A percentile compares a stretch with the other conserved stretches of the same genome.
These are phyloP conservation scores for Julus scanicus DNA, from an alignment of 2,888 invertebrate species.

Conservation along the genomic window DNA sequence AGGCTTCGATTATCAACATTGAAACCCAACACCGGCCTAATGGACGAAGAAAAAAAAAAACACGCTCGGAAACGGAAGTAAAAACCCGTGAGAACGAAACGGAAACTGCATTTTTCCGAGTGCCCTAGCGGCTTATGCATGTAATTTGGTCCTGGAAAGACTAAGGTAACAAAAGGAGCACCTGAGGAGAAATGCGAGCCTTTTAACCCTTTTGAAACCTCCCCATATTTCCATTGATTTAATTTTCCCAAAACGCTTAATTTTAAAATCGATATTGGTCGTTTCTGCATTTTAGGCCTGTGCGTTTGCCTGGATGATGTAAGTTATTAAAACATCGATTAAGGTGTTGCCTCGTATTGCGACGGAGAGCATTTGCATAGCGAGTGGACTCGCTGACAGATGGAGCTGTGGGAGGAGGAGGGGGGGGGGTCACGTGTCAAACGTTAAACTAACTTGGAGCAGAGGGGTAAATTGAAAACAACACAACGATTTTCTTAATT, in stretches of 20 bases:
- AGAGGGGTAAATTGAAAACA: neutral
- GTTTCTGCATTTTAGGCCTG: neutral
- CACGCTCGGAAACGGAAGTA: neutral
- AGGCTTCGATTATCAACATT: neutral
- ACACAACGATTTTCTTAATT: constrained; percentile 33
- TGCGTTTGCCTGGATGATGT: neutral
- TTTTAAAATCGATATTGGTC: neutral
- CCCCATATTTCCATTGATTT: neutral
- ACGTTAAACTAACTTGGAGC: neutral
- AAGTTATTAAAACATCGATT: constrained; percentile 33
- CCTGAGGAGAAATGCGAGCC: neutral
- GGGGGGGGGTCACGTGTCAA: constrained; percentile 18
- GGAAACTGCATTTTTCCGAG: neutral
- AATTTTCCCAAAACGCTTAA: constrained; percentile 7
- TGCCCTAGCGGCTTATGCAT: neutral
- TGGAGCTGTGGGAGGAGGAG: neutral
- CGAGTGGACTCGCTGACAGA: constrained; percentile 27
- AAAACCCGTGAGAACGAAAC: neutral
- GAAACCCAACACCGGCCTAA: neutral
- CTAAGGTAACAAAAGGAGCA: neutral
- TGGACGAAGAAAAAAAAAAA: neutral
- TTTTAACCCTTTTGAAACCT: neutral
- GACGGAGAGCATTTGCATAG: neutral
- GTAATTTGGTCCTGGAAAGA: neutral
- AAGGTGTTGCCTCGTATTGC: constrained; percentile 1